Percentiles rank a stretch among this genome's conserved stretches.
phyloP scores from a whole-genome alignment of 1,140 invertebrate species.

The Drosophila arawakana region DNA sequence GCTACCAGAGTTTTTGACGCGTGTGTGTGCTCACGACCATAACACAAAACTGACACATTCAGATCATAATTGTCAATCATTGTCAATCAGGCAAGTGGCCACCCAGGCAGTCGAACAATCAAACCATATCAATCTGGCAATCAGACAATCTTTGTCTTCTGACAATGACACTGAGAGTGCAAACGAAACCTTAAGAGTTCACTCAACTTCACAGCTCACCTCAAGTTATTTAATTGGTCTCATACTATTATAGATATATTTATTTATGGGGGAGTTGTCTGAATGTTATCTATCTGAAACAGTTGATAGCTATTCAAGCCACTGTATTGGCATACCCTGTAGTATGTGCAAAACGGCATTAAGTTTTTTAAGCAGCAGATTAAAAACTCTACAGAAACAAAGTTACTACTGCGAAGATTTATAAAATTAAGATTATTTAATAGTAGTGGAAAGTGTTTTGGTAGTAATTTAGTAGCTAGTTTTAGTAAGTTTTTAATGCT shows the following conservation, averaged over 20 bases:
- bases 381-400: too few species aligned
- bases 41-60: conserved; percentile 39
- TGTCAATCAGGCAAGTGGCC: conserved; percentile 48
- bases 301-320: background rate
- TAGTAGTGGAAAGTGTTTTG: too few species aligned
- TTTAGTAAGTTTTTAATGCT: too few species aligned
- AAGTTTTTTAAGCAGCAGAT: too few species aligned
- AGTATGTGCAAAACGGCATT: background rate
- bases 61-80: conserved; percentile 60
- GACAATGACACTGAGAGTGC: conserved; percentile 46
- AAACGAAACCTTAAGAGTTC: conserved; percentile 41
- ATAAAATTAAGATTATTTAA: too few species aligned
- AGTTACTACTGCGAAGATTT: too few species aligned
- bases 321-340: background rate
- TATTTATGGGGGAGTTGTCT: background rate
- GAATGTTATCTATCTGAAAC: background rate
- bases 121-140: background rate
- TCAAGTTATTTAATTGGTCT: conserved; percentile 33
- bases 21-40: conserved; percentile 1
- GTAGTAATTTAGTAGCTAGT: too few species aligned
- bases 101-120: conserved; percentile 28
- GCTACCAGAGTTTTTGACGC: conserved; percentile 5
- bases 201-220: conserved; percentile 39
- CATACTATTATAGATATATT: background rate
- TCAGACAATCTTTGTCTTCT: conserved; percentile 11